Evolutionary conservation across 2,113 vertebrate genomes (phyloP).

Genomic region (Megalops atlanticus): DNA sequence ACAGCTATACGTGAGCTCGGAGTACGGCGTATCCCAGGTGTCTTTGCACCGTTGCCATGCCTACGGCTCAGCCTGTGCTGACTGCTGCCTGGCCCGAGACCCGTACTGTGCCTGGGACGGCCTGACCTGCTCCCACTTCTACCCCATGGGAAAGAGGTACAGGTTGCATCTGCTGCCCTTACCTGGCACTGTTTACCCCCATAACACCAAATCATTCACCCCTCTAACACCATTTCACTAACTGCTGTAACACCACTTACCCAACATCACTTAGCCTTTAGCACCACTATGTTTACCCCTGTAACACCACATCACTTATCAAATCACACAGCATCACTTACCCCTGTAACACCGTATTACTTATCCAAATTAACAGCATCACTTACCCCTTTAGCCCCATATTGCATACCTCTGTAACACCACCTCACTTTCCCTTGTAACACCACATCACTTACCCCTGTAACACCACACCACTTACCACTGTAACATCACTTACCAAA

Average conservation of each 20-base stretch:
- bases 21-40: slow-evolving; percentile 88
- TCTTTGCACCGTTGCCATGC: slow-evolving; percentile 92
- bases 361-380: too few species aligned
- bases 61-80: slow-evolving; percentile 91
- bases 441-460: not conserved
- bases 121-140: slow-evolving; percentile 92
- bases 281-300: not conserved
- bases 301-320: not conserved
- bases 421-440: too few species aligned
- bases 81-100: slow-evolving; percentile 95
- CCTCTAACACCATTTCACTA: not conserved
- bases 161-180: not conserved
- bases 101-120: slow-evolving; percentile 98
- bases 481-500: not conserved
- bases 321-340: too few species aligned
- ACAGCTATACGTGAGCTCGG: slow-evolving; percentile 95
- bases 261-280: too few species aligned
- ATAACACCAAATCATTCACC: not conserved
- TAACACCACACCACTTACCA: not conserved
- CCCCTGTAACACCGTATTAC: not conserved
- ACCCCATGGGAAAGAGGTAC: slow-evolving; percentile 92
- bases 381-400: not conserved
- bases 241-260: not conserved
- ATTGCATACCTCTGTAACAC: not conserved
- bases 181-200: not conserved